Percentiles rank a stretch among this genome's conserved stretches.
These are phyloP conservation scores for Dendroctonus valens DNA, from an alignment of 1,140 invertebrate genomes.

Conservation along the genomic window DNA sequence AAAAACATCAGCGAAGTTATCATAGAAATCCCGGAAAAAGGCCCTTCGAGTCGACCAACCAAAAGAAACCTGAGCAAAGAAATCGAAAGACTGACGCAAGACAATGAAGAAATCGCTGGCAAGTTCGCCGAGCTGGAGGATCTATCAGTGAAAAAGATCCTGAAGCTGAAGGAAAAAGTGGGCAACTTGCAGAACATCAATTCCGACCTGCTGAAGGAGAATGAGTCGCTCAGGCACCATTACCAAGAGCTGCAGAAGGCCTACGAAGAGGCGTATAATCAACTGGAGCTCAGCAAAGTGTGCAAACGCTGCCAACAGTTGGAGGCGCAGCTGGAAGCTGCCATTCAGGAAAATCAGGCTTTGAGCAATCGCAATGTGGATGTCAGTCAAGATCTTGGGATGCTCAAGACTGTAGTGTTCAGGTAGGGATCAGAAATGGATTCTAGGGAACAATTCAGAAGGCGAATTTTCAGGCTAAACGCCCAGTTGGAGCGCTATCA, in stretches of 20 bases:
- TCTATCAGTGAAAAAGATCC: slow-evolving; percentile 44
- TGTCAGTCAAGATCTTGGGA: slow-evolving; percentile 58
- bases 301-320: slow-evolving; percentile 50
- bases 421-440: slow-evolving; percentile 47
- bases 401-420: slow-evolving; percentile 67
- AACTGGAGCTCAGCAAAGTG: slow-evolving; percentile 40
- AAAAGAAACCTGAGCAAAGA: slow-evolving; percentile 48
- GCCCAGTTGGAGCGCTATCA: slow-evolving; percentile 67
- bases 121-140: slow-evolving; percentile 47
- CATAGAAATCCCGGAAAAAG: slow-evolving; percentile 32
- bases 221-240: slow-evolving; percentile 36
- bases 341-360: slow-evolving; percentile 50
- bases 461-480: slow-evolving; percentile 55
- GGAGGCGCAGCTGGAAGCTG: slow-evolving; percentile 50
- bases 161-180: slow-evolving; percentile 47
- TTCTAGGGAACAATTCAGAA: background rate
- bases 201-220: slow-evolving; percentile 41
- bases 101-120: slow-evolving; percentile 46
- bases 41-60: slow-evolving; percentile 35
- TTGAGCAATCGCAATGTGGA: slow-evolving; percentile 55
- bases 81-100: slow-evolving; percentile 47
- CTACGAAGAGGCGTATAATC: slow-evolving; percentile 35
- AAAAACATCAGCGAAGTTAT: slow-evolving; percentile 31
- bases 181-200: slow-evolving; percentile 38
- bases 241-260: slow-evolving; percentile 38